Evolutionary conservation across 2,113 vertebrate species (phyloP).

Genomic region (Solea senegalensis): DNA sequence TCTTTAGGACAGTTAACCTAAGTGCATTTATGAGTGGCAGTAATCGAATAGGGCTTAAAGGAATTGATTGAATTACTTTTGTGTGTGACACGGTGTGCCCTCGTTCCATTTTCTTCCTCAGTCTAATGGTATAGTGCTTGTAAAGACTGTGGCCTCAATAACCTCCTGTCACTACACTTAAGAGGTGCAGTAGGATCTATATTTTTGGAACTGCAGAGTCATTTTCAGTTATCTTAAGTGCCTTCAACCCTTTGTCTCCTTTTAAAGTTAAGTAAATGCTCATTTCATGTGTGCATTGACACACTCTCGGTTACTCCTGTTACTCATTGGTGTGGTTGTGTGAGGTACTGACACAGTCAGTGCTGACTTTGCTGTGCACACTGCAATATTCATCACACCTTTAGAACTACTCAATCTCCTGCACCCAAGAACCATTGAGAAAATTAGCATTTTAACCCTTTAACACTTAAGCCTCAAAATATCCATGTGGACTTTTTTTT

Average conservation of each 20-base stretch:
- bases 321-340: too few species aligned
- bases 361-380: too few species aligned
- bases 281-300: too few species aligned
- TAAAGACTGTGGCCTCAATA: constrained; percentile 46
- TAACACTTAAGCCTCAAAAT: too few species aligned
- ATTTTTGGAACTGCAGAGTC: constrained; percentile 13
- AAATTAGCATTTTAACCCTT: too few species aligned
- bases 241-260: not conserved
- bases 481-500: too few species aligned
- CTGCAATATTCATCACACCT: too few species aligned
- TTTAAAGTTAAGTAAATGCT: constrained; percentile 24
- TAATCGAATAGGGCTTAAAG: constrained; percentile 66
- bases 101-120: constrained; percentile 13
- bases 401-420: too few species aligned
- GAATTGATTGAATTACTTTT: constrained; percentile 69
- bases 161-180: constrained; percentile 31
- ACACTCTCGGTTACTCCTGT: too few species aligned
- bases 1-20: constrained; percentile 50
- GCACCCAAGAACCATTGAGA: too few species aligned
- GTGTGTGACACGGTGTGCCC: constrained; percentile 61
- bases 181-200: constrained; percentile 22
- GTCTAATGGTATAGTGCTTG: constrained; percentile 54
- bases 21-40: constrained; percentile 65
- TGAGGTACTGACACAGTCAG: too few species aligned
- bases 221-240: constrained; percentile 57